Base-by-base conservation (phyloP, 2,113 vertebrate genomes). In the Anser cygnoides region DNA sequence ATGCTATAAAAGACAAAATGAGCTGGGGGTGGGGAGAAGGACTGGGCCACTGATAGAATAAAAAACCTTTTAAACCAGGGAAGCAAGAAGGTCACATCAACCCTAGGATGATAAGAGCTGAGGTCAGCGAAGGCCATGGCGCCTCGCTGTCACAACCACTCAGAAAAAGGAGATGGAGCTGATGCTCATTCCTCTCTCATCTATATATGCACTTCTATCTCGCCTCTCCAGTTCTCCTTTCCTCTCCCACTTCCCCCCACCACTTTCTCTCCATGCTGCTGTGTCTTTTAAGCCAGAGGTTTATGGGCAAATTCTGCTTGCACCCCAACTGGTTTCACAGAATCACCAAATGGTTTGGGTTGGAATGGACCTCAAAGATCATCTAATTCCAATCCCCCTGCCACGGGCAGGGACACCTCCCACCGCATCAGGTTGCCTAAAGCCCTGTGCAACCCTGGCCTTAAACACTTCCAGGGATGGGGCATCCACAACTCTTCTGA, bases 1-100 rank as follows among this genome's bases (percentile, higher is more conserved):
- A 94, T 93, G 87, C 94, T 94, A 93, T 86, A 96, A 96, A 97
- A 91, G 66, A 50, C 87, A 90, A 95, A 95, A 92, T 66, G 76
- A 91, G 52, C 49, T 79, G 89, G 61, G 73, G 80, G 35, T 82
- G 44, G 68, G 73, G 73, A 92, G 88, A 85, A 96, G 80, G 90
- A 96, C 88, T 3, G 19, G 82, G 55, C 72, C 44, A 90, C 67
- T 78, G 94, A 96, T 80, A 80, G 82, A 95, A 92, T 67, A 68
- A 87, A 92, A 94, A 81, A 43, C 8, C 5, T 84, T 97, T 97
- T 96, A 92, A 96, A 84, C 35, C 63, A 86, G 49, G 70, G 81
- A 96, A 95, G 79, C 78, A 92, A 62, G 82, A 85, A 95, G 92
- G 95, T 96, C 93, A 75, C 65, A 92, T 85, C 86, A 95, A 92